These are phyloP conservation scores for Spialia ferax DNA, from an alignment of 2,888 invertebrate genomes.

Conservation along the genomic window DNA sequence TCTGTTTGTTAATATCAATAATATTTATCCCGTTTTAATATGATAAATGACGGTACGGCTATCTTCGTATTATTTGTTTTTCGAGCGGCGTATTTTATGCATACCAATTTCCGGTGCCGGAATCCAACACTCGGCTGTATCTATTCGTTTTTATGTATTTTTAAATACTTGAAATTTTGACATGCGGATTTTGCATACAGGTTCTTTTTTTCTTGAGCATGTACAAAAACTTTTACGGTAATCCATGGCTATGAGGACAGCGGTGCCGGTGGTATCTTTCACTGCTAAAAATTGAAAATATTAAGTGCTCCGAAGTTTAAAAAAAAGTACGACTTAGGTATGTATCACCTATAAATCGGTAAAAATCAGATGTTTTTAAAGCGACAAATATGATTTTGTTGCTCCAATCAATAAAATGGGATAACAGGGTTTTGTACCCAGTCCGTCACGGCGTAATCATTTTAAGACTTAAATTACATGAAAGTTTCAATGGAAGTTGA, in stretches of 20 bases:
- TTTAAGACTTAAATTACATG: conserved; percentile 49
- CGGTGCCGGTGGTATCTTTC: too few relatives aligned
- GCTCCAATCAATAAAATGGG: neutral
- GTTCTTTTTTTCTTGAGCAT: too few relatives aligned
- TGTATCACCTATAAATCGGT: too few relatives aligned
- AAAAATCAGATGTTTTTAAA: too few relatives aligned
- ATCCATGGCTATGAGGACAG: too few relatives aligned
- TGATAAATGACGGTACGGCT: neutral
- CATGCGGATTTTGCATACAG: neutral
- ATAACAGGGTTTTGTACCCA: neutral
- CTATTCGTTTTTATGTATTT: neutral
- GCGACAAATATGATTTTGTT: neutral
- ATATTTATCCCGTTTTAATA: conserved; percentile 22
- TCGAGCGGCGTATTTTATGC: neutral
- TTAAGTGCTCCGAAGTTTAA: too few relatives aligned
- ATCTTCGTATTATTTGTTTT: neutral
- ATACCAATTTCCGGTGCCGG: conserved; percentile 1
- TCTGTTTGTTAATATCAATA: conserved; percentile 29
- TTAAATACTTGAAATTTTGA: neutral
- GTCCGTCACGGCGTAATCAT: conserved; percentile 34
- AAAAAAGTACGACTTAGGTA: too few relatives aligned
- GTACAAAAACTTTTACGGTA: too few relatives aligned
- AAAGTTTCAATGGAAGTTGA: conserved; percentile 71
- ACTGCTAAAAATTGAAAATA: too few relatives aligned
- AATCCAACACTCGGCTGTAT: neutral